phyloP scores from a whole-genome alignment of 2,888 invertebrate genomes.

The Plagodis pulveraria region DNA sequence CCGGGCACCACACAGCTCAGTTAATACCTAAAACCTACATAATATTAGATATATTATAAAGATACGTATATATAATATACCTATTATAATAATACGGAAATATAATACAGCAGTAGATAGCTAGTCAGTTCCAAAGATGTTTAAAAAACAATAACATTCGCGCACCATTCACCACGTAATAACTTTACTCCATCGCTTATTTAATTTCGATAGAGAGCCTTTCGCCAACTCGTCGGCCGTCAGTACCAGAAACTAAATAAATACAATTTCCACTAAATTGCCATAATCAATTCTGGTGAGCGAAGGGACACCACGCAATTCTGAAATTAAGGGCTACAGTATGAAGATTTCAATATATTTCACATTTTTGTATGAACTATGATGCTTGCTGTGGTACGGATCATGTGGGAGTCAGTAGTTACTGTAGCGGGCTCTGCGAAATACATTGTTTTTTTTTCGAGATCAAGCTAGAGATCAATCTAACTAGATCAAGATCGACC shows the following conservation, averaged over 20 bases:
- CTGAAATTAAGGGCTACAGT: conserved; percentile 37
- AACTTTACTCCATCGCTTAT: conserved; percentile 17
- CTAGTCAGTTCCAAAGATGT: too few relatives aligned
- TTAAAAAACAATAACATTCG: too few relatives aligned
- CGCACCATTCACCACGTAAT: background rate
- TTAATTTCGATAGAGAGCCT: conserved; percentile 18
- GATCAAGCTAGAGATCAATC: too few relatives aligned
- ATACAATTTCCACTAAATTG: conserved; percentile 38
- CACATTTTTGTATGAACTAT: conserved; percentile 4
- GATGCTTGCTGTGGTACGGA: background rate
- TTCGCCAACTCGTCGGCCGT: conserved; percentile 30
- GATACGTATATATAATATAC: too few relatives aligned
- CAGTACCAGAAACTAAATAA: conserved; percentile 29
- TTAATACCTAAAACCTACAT: too few relatives aligned
- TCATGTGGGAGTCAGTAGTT: background rate
- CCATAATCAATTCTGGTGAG: conserved; percentile 38
- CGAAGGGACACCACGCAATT: conserved; percentile 42
- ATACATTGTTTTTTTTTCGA: too few relatives aligned
- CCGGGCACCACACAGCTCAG: too few relatives aligned
- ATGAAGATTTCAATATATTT: conserved; percentile 23
- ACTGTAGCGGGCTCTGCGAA: background rate
- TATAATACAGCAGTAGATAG: too few relatives aligned
- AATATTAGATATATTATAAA: too few relatives aligned
- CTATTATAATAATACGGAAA: too few relatives aligned
- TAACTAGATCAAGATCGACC: too few relatives aligned